phyloP scores from a whole-genome alignment of 2,113 vertebrate genomes.

The Pelmatolapia mariae region DNA sequence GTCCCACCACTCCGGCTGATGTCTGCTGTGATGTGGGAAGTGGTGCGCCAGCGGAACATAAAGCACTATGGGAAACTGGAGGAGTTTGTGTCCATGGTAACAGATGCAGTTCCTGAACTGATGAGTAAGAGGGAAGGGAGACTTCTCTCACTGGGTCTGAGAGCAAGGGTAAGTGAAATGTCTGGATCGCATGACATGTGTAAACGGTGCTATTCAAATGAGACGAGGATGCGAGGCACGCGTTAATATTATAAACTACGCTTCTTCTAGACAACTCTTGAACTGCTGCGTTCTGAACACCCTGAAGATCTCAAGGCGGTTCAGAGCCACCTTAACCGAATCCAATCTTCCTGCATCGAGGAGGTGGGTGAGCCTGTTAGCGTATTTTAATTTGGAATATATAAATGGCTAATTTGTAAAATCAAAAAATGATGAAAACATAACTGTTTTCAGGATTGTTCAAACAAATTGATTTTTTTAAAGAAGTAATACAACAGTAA shows the following conservation, averaged over 20 bases:
- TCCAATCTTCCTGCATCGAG: slow-evolving; percentile 61
- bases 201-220: not conserved
- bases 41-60: slow-evolving; percentile 62
- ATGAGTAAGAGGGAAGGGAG: slow-evolving; percentile 77
- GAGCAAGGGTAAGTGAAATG: slow-evolving; percentile 74
- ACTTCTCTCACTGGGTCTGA: slow-evolving; percentile 78
- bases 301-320: slow-evolving; percentile 72
- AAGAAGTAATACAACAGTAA: not conserved
- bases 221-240: accelerated
- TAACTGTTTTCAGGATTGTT: not conserved
- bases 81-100: slow-evolving; percentile 76
- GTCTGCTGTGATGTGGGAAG: slow-evolving; percentile 78
- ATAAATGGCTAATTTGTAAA: not conserved
- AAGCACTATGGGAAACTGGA: slow-evolving; percentile 78
- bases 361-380: slow-evolving; percentile 41
- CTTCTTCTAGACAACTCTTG: slow-evolving; percentile 64
- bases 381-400: not conserved
- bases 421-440: not conserved
- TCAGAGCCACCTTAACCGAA: slow-evolving; percentile 66
- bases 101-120: slow-evolving; percentile 74
- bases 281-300: slow-evolving; percentile 69
- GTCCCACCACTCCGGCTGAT: slow-evolving; percentile 73
- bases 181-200: not conserved
- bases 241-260: accelerated
- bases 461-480: not conserved